A percentile compares a stretch with the other conserved stretches of the same genome.
These are phyloP conservation scores for Pocota personata DNA, from an alignment of 2,888 invertebrate genomes.

Conservation along the genomic window DNA sequence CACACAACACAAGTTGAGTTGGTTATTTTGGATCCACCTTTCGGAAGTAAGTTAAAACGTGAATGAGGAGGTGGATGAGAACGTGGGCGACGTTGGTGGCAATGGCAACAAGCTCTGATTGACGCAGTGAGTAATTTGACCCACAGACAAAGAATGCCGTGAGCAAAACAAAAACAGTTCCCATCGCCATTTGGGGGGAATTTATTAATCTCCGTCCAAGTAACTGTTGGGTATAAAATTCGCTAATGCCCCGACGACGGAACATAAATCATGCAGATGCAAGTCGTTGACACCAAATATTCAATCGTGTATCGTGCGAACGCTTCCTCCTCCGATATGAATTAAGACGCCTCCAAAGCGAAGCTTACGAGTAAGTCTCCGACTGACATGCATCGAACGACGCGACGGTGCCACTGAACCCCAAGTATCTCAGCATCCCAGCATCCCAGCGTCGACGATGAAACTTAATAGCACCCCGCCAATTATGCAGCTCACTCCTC, in stretches of 20 bases:
- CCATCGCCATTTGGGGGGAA: constrained; percentile 27
- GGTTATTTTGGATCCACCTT: constrained; percentile 57
- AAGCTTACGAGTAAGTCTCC: constrained; percentile 69
- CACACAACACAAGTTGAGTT: not conserved
- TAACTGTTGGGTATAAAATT: constrained; percentile 30
- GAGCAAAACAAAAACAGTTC: constrained; percentile 62
- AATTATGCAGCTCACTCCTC: constrained; percentile 31
- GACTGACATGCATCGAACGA: constrained; percentile 56
- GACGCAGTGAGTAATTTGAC: constrained; percentile 72
- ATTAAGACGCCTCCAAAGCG: constrained; percentile 68
- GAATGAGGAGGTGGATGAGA: not conserved
- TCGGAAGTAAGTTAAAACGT: constrained; percentile 17
- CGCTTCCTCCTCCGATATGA: constrained; percentile 66
- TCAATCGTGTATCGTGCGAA: constrained; percentile 73
- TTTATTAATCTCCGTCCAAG: constrained; percentile 10
- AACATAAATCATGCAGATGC: constrained; percentile 72
- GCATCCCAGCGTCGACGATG: constrained; percentile 19
- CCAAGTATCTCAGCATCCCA: constrained; percentile 50
- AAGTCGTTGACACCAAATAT: constrained; percentile 73
- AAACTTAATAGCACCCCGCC: constrained; percentile 38
- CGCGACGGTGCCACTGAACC: constrained; percentile 65
- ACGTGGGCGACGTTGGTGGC: constrained; percentile 68
- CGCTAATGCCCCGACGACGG: constrained; percentile 57
- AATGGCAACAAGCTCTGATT: constrained; percentile 58
- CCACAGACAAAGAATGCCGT: constrained; percentile 70